Conservation (phyloP, 2,888 invertebrate genomes). For the Eupeodes luniger region DNA sequence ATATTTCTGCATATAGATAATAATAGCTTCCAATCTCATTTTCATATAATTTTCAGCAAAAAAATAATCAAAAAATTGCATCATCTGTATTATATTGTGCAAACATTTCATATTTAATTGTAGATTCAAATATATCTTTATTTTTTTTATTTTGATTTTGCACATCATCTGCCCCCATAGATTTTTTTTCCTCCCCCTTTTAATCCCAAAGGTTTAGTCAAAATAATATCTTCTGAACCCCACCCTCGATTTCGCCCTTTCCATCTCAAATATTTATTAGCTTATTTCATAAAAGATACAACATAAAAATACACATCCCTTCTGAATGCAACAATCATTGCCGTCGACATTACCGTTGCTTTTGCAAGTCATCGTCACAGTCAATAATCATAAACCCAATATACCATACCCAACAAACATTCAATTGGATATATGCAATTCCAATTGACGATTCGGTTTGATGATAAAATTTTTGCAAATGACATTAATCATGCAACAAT, state of each 20-base stretch:
- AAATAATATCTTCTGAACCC: constrained; percentile 36
- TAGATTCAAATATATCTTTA: no score
- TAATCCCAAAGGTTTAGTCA: constrained; percentile 55
- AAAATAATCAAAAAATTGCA: not conserved
- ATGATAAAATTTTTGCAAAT: constrained; percentile 75
- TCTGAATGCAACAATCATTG: constrained; percentile 2
- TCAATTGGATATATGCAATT: constrained; percentile 22
- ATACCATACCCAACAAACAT: no score
- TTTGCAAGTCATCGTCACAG: constrained; percentile 18
- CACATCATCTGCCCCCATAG: constrained; percentile 55
- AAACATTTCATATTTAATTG: not conserved
- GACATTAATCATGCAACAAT: constrained; percentile 75
- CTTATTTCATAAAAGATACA: constrained; percentile 43
- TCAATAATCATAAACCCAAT: not conserved
- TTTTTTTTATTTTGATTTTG: not conserved
- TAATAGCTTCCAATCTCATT: not conserved
- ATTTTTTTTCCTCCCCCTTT: constrained; percentile 15
- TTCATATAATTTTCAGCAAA: not conserved
- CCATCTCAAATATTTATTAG: not conserved
- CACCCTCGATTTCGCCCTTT: not conserved
- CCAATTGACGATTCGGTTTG: constrained; percentile 62
- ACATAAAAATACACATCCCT: constrained; percentile 53
- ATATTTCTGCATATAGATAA: no score
- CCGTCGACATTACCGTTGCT: not conserved
- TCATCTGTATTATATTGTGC: not conserved